Evolutionary conservation across 2,113 vertebrate species (phyloP).

Genomic region (Gallinago jamesoni): DNA sequence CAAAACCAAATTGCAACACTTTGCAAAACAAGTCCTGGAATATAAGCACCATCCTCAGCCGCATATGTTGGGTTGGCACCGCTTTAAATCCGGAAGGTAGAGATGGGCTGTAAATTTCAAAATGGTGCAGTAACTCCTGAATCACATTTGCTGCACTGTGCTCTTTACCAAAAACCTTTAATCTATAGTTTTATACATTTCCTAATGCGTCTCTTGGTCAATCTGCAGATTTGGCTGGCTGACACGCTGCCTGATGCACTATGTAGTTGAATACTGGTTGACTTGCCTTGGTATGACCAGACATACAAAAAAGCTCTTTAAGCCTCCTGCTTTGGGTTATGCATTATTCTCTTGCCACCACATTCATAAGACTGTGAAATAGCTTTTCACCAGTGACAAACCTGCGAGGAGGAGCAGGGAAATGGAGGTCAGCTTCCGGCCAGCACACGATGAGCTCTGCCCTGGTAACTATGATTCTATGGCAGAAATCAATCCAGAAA

Average conservation of each 20-base stretch:
- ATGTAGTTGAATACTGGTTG: background rate
- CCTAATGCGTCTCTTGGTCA: background rate
- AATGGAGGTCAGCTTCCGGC: constrained; percentile 46
- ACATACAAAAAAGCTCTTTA: constrained; percentile 6
- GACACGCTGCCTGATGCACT: background rate
- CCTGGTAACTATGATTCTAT: constrained; percentile 22
- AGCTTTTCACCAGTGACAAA: constrained; percentile 54
- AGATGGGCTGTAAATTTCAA: constrained; percentile 34
- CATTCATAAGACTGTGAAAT: constrained; percentile 51
- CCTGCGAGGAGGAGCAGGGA: constrained; percentile 36
- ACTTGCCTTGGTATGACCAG: background rate
- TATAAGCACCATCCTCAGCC: constrained; percentile 31
- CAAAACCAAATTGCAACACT: constrained; percentile 59
- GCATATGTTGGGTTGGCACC: constrained; percentile 51
- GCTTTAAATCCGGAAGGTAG: constrained; percentile 40
- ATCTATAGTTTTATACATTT: background rate
- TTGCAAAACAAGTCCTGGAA: constrained; percentile 48
- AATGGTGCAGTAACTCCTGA: background rate
- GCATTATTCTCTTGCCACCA: constrained; percentile 24
- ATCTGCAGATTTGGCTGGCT: background rate
- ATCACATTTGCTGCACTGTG: background rate
- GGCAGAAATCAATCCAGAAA: constrained; percentile 61
- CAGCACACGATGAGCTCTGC: constrained; percentile 40
- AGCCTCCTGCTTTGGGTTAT: background rate
- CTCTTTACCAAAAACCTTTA: constrained; percentile 8